Conservation (phyloP, 2,113 vertebrate genomes). For the cat (Felis catus) region F.catus_Fca126_mat1.0 CM031418.1:79779001-79779500, state of each 20-base stretch:
- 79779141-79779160: constrained; percentile 96
- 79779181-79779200: constrained; percentile 49
- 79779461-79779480: constrained; percentile 77
- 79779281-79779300: neutral
- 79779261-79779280: constrained; percentile 9
- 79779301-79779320: constrained; percentile 28
- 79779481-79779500: constrained; percentile 73
- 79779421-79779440: constrained; percentile 37
- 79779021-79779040: neutral
- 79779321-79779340: neutral
- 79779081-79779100: constrained; percentile 94
- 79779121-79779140: constrained; percentile 97
- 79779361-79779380: neutral
- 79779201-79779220: constrained; percentile 37
- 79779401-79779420: constrained; percentile 47
- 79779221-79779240: neutral
- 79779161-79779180: constrained; percentile 91
- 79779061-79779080: constrained; percentile 94
- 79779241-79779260: constrained; percentile 39
- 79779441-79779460: constrained; percentile 77
- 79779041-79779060: constrained; percentile 88
- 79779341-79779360: neutral
- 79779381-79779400: constrained; percentile 19
- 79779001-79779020: neutral
- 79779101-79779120: constrained; percentile 92